Conservation (phyloP, 2,888 invertebrate genomes). For the Hermaeophaga mercurialis region DNA sequence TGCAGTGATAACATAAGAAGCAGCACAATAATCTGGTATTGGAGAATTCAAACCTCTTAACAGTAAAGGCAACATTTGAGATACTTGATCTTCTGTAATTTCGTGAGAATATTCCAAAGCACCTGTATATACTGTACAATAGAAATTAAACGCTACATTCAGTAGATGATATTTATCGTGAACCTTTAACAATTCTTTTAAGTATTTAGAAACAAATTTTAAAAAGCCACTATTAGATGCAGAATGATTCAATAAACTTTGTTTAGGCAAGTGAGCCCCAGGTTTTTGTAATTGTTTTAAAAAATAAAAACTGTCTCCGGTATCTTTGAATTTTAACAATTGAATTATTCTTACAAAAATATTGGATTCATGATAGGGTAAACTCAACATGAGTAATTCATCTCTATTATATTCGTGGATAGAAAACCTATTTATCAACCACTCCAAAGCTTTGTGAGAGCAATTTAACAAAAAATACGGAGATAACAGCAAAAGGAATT, state of each 20-base stretch:
- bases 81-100: slow-evolving; percentile 66
- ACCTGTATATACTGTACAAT: slow-evolving; percentile 75
- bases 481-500: slow-evolving; percentile 79
- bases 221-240: slow-evolving; percentile 67
- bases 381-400: slow-evolving; percentile 75
- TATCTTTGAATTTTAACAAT: slow-evolving; percentile 68
- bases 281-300: slow-evolving; percentile 73
- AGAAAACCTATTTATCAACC: slow-evolving; percentile 88
- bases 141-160: slow-evolving; percentile 79
- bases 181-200: slow-evolving; percentile 64
- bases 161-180: slow-evolving; percentile 66
- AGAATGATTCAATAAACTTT: slow-evolving; percentile 74
- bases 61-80: slow-evolving; percentile 73
- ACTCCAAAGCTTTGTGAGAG: slow-evolving; percentile 91
- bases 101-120: slow-evolving; percentile 64
- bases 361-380: slow-evolving; percentile 93
- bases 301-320: slow-evolving; percentile 76
- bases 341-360: slow-evolving; percentile 85
- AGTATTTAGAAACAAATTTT: slow-evolving; percentile 66
- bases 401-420: slow-evolving; percentile 89
- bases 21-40: slow-evolving; percentile 72
- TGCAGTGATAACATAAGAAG: slow-evolving; percentile 74
- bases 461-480: slow-evolving; percentile 87
- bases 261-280: slow-evolving; percentile 75
- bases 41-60: slow-evolving; percentile 71